phyloP scores from a whole-genome alignment of 2,888 invertebrate species.

The Linnaemya tessellans region DNA sequence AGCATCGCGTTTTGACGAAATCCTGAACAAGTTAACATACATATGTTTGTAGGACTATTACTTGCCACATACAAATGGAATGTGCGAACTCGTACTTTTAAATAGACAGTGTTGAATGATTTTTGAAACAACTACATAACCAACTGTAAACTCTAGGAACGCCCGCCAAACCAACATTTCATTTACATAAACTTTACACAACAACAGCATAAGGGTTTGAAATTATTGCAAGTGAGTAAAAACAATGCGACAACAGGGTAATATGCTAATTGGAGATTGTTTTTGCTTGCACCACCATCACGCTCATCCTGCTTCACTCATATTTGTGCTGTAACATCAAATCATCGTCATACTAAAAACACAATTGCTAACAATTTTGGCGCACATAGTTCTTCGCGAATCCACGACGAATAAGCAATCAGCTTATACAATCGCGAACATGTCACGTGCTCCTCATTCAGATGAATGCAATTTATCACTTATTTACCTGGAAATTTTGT shows the following conservation, averaged over 20 bases:
- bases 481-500: conserved; percentile 79
- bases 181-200: conserved; percentile 74
- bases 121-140: conserved; percentile 33
- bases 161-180: conserved; percentile 73
- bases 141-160: conserved; percentile 50
- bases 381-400: conserved; percentile 75
- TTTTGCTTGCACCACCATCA: conserved; percentile 41
- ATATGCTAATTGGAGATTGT: conserved; percentile 80
- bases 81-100: neutral
- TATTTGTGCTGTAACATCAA: conserved; percentile 1
- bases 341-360: conserved; percentile 31
- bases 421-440: conserved; percentile 75
- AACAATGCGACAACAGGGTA: conserved; percentile 75
- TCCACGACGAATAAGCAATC: conserved; percentile 81
- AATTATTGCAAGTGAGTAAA: conserved; percentile 73
- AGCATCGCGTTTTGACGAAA: conserved; percentile 71
- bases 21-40: conserved; percentile 8
- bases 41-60: conserved; percentile 13
- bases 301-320: conserved; percentile 43
- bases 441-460: conserved; percentile 75
- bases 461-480: conserved; percentile 79
- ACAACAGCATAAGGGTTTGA: conserved; percentile 57
- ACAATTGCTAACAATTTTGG: conserved; percentile 72
- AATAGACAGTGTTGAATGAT: conserved; percentile 30
- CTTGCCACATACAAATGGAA: conserved; percentile 8